Evolutionary conservation across 2,797 vertebrate genomes (phyloP).

Genomic region (Diceros bicornis): DNA sequence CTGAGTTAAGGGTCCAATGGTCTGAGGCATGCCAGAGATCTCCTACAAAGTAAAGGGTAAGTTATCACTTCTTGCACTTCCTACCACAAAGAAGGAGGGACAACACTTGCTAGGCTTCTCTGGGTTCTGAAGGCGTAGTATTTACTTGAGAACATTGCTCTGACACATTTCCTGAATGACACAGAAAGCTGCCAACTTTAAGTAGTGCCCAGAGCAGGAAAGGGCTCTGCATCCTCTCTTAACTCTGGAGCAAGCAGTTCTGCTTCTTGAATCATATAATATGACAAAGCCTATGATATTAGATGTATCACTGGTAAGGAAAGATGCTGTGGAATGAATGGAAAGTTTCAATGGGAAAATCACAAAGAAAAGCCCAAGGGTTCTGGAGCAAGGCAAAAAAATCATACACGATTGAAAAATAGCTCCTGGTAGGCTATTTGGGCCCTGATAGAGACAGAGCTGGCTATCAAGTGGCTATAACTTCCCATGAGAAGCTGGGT

Average conservation of each 20-base stretch:
- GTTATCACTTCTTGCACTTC: not conserved
- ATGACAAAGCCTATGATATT: not conserved
- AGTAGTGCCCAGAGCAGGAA: not conserved
- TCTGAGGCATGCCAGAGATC: not conserved
- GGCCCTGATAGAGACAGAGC: not conserved
- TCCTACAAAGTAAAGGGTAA: not conserved
- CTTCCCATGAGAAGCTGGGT: not conserved
- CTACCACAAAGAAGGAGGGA: not conserved
- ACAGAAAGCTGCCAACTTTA: conserved; percentile 14
- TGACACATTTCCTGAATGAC: conserved; percentile 29
- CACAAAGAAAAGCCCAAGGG: not conserved
- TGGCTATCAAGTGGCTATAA: not conserved
- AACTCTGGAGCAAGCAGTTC: not conserved
- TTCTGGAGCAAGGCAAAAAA: not conserved
- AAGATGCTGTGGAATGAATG: not conserved
- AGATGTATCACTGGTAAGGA: not conserved
- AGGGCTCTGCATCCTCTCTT: not conserved
- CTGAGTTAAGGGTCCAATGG: not conserved
- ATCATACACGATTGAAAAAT: not conserved
- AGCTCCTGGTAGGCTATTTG: not conserved
- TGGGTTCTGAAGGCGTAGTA: conserved; percentile 18
- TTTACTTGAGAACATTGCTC: conserved; percentile 53
- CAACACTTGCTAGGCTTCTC: not conserved
- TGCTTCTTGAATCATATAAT: not conserved
- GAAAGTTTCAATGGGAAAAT: conserved; percentile 20